These are phyloP conservation scores for Anthoscopus minutus DNA, from an alignment of 2,113 vertebrate species.

Conservation along the genomic window DNA sequence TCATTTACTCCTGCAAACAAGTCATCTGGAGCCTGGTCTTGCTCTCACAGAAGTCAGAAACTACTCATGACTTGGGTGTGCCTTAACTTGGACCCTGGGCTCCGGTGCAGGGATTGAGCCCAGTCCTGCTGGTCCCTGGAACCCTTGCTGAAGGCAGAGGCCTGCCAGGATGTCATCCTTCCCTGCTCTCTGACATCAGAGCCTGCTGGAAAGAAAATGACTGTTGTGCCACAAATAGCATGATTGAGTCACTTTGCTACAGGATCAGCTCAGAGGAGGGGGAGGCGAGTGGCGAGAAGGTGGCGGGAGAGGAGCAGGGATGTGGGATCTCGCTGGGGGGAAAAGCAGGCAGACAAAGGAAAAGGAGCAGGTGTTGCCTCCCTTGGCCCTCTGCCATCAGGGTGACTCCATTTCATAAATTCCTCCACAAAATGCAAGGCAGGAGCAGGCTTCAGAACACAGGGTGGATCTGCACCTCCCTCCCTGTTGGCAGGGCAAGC, in stretches of 20 bases:
- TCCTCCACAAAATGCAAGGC: background rate
- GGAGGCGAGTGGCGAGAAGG: background rate
- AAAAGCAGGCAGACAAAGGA: background rate
- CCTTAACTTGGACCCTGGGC: background rate
- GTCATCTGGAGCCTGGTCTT: background rate
- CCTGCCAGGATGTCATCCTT: slow-evolving; percentile 15
- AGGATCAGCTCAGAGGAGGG: slow-evolving; percentile 28
- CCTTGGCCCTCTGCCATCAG: background rate
- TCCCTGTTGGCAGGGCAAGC: background rate
- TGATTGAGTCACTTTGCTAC: slow-evolving; percentile 57
- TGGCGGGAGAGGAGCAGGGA: background rate
- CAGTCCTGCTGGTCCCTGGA: background rate
- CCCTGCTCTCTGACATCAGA: slow-evolving; percentile 45
- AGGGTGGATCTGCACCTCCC: background rate
- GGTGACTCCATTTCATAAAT: background rate
- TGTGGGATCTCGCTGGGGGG: accelerated
- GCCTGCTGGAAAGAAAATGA: slow-evolving; percentile 21
- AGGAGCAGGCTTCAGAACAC: background rate
- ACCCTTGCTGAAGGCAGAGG: background rate
- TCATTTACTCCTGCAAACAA: background rate
- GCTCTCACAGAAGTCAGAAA: background rate
- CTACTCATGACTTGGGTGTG: background rate
- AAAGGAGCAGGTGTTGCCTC: background rate
- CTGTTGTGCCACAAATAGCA: slow-evolving; percentile 52
- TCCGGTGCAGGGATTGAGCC: background rate